Evolutionary conservation across 2,113 vertebrate species (phyloP), one percentile per base, ranked within the genome.

Genomic region (Megalops atlanticus): DNA sequence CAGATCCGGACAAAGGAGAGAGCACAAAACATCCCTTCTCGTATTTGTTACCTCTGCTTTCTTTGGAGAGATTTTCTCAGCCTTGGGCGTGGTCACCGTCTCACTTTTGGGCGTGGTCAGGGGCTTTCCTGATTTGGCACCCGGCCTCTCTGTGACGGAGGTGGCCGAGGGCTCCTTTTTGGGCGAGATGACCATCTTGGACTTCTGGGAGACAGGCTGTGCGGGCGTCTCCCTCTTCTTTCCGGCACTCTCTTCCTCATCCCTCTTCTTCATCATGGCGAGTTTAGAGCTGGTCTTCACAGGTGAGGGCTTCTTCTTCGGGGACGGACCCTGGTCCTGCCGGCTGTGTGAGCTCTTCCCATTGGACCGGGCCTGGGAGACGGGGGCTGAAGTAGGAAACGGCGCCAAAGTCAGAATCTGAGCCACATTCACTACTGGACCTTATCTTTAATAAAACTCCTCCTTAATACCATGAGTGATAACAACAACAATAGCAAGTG

Each of bases 211-310:
- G 27, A 10, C 15, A 3, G 27, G 33, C 69, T 35, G 73, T 4
- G 21, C 43, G n/a, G 39, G 40, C 69, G 75, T 81, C 84, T 90
- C 86, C 0, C 85, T 88, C 71, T 83, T 84, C 69, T 80, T 82
- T 76, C 64, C 54, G 70, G 15, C 78, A 14, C 90, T 91, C 69
- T 89, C 87, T 74, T 94, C 86, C 0, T 94, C 92, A 40, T 90
- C 89, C 80, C 86, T 95, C 81, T 90, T 94, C 89, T 97, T 97
- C 94, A 95, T 90, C 80, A 91, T 78, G 1, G 94, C 91, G 81
- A 96, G 88, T 89, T 95, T 98, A 77, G 95, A 94, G 87, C 93
- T 95, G 11, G 89, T 79, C 90, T 94, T 97, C 58, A 85, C 77
- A 0, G 93, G 83, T 35, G 76, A 72, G 0, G 77, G 24, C 39